Evolutionary conservation across 2,888 invertebrate species (phyloP).

Genomic region (Dryobotodes eremita): DNA sequence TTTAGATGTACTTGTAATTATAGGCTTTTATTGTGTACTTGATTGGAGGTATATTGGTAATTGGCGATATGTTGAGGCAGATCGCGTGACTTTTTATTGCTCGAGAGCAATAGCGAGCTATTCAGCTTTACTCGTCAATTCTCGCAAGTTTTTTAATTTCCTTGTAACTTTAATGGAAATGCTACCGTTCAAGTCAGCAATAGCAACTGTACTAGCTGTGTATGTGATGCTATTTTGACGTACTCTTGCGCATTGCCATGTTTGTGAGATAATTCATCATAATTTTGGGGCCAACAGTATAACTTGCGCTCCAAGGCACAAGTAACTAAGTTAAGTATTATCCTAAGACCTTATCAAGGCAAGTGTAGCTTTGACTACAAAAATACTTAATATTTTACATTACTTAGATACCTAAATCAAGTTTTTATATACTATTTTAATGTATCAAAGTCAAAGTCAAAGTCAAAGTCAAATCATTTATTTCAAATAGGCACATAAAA

Average conservation of each 20-base stretch:
- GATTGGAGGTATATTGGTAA: constrained; percentile 26
- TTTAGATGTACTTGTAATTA: constrained; percentile 23
- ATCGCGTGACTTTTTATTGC: constrained; percentile 1
- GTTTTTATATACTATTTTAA: neutral
- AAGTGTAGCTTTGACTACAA: neutral
- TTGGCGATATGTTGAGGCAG: constrained; percentile 8
- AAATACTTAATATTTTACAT: neutral
- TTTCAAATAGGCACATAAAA: no score
- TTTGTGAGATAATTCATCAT: neutral
- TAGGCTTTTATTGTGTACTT: constrained; percentile 3
- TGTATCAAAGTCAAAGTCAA: no score
- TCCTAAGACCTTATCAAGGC: neutral
- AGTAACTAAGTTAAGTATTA: neutral
- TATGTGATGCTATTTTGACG: neutral
- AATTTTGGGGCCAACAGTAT: neutral
- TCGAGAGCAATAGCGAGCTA: no score
- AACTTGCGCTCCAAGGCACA: neutral
- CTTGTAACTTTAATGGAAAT: neutral
- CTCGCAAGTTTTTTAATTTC: neutral
- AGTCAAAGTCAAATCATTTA: no score
- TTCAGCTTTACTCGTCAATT: neutral
- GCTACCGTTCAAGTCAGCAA: neutral
- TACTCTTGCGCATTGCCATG: neutral
- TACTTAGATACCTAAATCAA: neutral
- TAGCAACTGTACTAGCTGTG: neutral